A percentile compares a stretch with the other conserved stretches of the same genome.
These are phyloP conservation scores for Scolanthus callimorphus DNA, from an alignment of 92 coral and sea anemone genomes.

Conservation along the genomic window DNA sequence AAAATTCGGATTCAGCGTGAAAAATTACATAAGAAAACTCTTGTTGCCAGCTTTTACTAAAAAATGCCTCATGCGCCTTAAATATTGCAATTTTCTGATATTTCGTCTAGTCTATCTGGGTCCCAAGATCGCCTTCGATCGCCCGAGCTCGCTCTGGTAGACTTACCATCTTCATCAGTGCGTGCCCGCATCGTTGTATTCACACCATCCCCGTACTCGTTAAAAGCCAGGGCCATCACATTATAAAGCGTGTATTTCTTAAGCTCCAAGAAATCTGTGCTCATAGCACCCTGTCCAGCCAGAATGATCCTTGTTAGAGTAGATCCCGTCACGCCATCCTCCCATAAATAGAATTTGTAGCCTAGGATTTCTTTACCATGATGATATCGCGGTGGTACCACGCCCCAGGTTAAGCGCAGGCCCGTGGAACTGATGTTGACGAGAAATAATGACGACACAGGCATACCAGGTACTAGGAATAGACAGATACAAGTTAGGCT, in stretches of 20 bases:
- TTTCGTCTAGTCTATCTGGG: too few species aligned
- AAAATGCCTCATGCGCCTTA: too few species aligned
- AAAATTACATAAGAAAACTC: too few species aligned
- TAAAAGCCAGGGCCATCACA: slow-evolving; percentile 35
- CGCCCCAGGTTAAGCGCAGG: slow-evolving; percentile 65
- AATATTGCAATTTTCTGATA: too few species aligned
- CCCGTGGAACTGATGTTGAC: slow-evolving; percentile 68
- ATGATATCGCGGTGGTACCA: slow-evolving; percentile 46
- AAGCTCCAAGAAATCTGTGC: slow-evolving; percentile 20
- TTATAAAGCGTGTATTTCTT: slow-evolving; percentile 41
- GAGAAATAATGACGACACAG: slow-evolving; percentile 38
- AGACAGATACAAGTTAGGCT: not conserved
- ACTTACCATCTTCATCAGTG: slow-evolving; percentile 53
- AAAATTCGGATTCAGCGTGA: too few species aligned
- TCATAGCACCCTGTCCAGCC: not conserved
- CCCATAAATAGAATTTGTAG: slow-evolving; percentile 31
- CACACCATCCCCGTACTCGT: slow-evolving; percentile 49
- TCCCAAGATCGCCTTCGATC: too few species aligned
- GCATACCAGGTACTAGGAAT: slow-evolving; percentile 51
- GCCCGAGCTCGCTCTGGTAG: too few species aligned
- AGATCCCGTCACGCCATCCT: not conserved
- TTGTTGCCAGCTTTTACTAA: too few species aligned
- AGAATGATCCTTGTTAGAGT: slow-evolving; percentile 14
- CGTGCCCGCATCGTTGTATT: not conserved
- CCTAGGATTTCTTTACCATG: slow-evolving; percentile 66